Evolutionary conservation across 1,140 invertebrate species (phyloP).

Genomic region (Caerostris extrusa): DNA sequence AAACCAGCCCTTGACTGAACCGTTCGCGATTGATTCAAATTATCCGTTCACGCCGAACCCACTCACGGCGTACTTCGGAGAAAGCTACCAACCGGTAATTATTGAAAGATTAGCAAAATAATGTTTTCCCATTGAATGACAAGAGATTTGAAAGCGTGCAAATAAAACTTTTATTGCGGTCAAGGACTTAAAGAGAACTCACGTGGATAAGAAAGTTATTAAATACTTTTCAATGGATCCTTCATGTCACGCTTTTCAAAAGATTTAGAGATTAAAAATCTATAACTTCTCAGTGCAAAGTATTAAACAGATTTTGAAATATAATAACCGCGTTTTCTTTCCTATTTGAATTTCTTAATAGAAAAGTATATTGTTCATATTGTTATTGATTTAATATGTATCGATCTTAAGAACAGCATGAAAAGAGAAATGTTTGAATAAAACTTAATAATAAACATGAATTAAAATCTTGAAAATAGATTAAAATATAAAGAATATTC

Average conservation of each 20-base stretch:
- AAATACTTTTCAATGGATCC: conserved; percentile 9
- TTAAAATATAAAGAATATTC: too few species aligned
- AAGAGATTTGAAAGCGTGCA: background rate
- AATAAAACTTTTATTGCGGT: conserved; percentile 8
- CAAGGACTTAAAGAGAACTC: background rate
- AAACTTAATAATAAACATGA: too few species aligned
- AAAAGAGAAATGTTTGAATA: too few species aligned
- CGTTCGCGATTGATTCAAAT: background rate
- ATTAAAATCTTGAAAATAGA: too few species aligned
- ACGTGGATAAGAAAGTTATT: background rate
- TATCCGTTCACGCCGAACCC: background rate
- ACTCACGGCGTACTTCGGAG: background rate
- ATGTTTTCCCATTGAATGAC: conserved; percentile 14
- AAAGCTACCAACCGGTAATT: background rate
- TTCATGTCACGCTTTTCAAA: background rate
- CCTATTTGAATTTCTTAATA: too few species aligned
- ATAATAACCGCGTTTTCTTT: too few species aligned
- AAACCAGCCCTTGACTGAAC: conserved; percentile 3
- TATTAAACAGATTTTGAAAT: too few species aligned
- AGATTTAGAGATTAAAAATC: too few species aligned
- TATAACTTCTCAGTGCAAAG: too few species aligned
- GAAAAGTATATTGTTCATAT: too few species aligned
- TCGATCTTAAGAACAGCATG: too few species aligned
- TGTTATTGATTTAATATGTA: too few species aligned
- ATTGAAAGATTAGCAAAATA: conserved; percentile 13